phyloP scores from a whole-genome alignment of 2,113 vertebrate species.

The Alectura lathami region DNA sequence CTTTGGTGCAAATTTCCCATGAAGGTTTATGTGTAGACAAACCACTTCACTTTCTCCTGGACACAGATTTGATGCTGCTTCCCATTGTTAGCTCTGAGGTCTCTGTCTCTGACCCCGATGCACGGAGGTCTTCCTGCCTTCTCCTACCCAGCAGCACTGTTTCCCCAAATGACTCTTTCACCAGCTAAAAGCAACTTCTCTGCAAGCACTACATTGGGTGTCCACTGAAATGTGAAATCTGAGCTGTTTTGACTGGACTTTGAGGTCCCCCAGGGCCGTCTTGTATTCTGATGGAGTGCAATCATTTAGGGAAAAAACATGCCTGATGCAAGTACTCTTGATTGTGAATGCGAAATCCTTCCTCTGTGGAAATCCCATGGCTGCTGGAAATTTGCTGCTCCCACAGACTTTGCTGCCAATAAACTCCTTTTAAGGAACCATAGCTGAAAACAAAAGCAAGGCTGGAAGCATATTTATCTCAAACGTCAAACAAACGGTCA shows the following conservation, averaged over 20 bases:
- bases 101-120: neutral
- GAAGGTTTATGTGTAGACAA: neutral
- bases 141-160: neutral
- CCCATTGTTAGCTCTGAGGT: neutral
- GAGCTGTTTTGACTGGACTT: constrained; percentile 61
- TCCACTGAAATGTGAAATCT: neutral
- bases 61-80: neutral
- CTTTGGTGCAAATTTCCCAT: neutral
- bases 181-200: neutral
- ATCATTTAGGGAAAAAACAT: constrained; percentile 2
- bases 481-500: neutral
- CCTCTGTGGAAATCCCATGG: constrained; percentile 42
- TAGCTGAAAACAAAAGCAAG: neutral
- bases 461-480: constrained; percentile 9
- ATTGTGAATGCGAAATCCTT: neutral
- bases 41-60: neutral
- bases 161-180: neutral
- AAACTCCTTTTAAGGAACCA: constrained; percentile 9
- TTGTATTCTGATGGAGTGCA: neutral
- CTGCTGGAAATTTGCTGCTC: constrained; percentile 49
- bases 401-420: constrained; percentile 22
- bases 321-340: constrained; percentile 6
- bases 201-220: neutral
- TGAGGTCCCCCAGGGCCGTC: neutral
- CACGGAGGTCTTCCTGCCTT: neutral